A percentile compares a stretch with the other conserved stretches of the same genome.
Conservation (phyloP, 1,140 invertebrate species). For the Marisa cornuarietis region DNA sequence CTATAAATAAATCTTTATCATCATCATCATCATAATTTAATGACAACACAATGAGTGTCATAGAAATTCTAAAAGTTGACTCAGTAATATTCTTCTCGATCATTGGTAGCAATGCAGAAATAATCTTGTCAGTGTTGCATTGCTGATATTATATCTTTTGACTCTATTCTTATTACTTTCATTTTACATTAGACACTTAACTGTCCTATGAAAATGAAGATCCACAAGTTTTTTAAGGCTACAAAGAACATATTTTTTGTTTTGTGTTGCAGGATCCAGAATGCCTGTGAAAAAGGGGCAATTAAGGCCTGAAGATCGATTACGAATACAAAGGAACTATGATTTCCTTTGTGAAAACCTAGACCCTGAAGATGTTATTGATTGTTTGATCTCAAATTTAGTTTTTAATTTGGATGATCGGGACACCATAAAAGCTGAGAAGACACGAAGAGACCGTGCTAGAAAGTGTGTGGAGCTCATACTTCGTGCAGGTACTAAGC, state of each 20-base stretch:
- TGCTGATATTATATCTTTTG: too few species aligned
- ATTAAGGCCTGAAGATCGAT: conserved; percentile 14
- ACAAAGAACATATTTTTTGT: background rate
- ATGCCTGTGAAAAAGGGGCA: conserved; percentile 21
- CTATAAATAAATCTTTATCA: too few species aligned
- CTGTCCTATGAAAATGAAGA: background rate
- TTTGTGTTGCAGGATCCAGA: conserved; percentile 14
- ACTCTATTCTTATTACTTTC: too few species aligned
- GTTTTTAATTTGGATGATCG: conserved; percentile 19
- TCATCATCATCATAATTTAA: too few species aligned
- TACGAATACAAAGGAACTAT: conserved; percentile 19
- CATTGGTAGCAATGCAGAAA: too few species aligned
- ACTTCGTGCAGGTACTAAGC: conserved; percentile 11
- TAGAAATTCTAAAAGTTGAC: too few species aligned
- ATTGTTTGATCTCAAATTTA: conserved; percentile 6
- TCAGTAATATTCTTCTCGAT: too few species aligned
- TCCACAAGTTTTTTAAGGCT: too few species aligned
- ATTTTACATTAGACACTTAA: too few species aligned
- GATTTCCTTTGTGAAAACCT: conserved; percentile 14
- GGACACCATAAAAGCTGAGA: conserved; percentile 18
- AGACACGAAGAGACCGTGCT: conserved; percentile 4
- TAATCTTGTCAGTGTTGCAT: too few species aligned
- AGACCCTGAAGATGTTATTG: conserved; percentile 23
- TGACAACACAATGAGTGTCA: too few species aligned
- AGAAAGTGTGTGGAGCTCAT: conserved; percentile 18